Conservation (phyloP, 2,797 vertebrate species). For the Lagodon rhomboides region DNA sequence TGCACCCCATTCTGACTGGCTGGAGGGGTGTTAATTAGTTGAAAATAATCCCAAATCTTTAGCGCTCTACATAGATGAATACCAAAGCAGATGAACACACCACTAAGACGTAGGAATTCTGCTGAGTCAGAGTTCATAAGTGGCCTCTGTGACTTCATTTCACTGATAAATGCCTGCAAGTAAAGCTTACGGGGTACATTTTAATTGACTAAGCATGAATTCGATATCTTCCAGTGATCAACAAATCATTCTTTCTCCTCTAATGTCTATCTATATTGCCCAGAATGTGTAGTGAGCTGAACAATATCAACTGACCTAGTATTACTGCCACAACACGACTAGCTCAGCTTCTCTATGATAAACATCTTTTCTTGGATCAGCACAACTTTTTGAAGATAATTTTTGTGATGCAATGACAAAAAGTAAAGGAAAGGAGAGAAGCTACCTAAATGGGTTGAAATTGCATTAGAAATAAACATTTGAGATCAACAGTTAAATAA, state of each 20-base stretch:
- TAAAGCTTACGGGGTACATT: slow-evolving; percentile 7
- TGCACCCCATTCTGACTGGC: slow-evolving; percentile 44
- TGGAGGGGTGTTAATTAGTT: slow-evolving; percentile 62
- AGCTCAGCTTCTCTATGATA: slow-evolving; percentile 20
- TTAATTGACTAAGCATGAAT: slow-evolving; percentile 43
- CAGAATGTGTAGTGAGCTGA: slow-evolving; percentile 17
- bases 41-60: slow-evolving; percentile 55
- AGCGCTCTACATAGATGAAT: slow-evolving; percentile 22
- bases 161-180: slow-evolving; percentile 38
- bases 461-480: slow-evolving; percentile 2
- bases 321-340: slow-evolving; percentile 9
- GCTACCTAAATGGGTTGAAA: slow-evolving; percentile 15
- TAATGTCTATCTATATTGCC: slow-evolving; percentile 2
- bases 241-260: slow-evolving; percentile 4
- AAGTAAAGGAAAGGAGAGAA: neutral
- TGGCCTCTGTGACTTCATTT: slow-evolving; percentile 44
- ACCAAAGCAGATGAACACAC: slow-evolving; percentile 24
- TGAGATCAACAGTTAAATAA: slow-evolving; percentile 33
- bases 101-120: slow-evolving; percentile 27
- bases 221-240: slow-evolving; percentile 24
- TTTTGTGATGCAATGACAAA: neutral
- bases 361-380: slow-evolving; percentile 10
- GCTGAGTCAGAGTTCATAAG: slow-evolving; percentile 63
- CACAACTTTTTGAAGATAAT: slow-evolving; percentile 21
- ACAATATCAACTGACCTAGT: slow-evolving; percentile 21